These are phyloP conservation scores for Nineta flava DNA, from an alignment of 2,888 invertebrate genomes.

Conservation along the genomic window DNA sequence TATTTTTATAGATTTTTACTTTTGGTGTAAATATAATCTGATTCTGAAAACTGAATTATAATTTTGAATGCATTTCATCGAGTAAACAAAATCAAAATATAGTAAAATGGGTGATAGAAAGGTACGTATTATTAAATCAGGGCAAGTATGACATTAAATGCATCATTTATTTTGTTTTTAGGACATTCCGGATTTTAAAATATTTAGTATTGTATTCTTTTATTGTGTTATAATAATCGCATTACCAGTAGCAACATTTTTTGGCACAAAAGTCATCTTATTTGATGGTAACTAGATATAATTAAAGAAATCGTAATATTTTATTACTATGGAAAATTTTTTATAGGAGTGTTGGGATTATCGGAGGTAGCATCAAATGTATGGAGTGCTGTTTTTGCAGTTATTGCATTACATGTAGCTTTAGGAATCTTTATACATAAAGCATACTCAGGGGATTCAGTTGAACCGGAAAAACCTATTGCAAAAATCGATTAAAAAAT, in stretches of 20 bases:
- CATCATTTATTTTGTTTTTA: neutral
- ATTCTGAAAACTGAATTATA: too few relatives aligned
- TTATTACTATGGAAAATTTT: too few relatives aligned
- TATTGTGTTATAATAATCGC: conserved; percentile 62
- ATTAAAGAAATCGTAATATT: neutral
- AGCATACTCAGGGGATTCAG: conserved; percentile 52
- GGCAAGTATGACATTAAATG: neutral
- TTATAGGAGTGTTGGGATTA: conserved; percentile 31
- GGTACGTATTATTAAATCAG: neutral
- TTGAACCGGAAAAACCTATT: conserved; percentile 26
- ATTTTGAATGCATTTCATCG: too few relatives aligned
- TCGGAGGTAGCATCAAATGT: conserved; percentile 50
- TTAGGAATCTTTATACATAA: conserved; percentile 62
- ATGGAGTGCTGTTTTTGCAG: conserved; percentile 60
- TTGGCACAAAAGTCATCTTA: conserved; percentile 46
- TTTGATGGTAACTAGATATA: conserved; percentile 57
- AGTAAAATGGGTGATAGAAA: neutral
- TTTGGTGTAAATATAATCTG: too few relatives aligned
- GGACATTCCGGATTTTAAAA: conserved; percentile 51
- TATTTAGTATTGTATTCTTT: conserved; percentile 59
- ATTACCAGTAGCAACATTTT: conserved; percentile 60
- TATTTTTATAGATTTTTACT: too few relatives aligned
- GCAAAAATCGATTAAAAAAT: conserved; percentile 3
- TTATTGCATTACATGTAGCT: conserved; percentile 58
- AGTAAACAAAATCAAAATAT: too few relatives aligned